Conservation (phyloP, 2,113 vertebrate genomes). For the Triplophysa tibetana region DNA sequence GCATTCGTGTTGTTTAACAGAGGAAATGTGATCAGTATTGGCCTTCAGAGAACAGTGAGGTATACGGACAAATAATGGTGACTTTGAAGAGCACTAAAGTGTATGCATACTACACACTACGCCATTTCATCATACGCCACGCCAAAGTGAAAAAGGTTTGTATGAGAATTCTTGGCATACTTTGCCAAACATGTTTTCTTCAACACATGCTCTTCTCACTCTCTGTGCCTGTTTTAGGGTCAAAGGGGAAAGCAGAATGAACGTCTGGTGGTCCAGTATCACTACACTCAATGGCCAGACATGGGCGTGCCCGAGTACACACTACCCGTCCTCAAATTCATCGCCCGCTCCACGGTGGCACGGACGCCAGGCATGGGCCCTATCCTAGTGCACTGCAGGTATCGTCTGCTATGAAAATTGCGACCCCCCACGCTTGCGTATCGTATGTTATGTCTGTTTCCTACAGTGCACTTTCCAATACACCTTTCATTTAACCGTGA, state of each 20-base stretch:
- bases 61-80: conserved; percentile 94
- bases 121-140: conserved; percentile 89
- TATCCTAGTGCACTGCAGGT: conserved; percentile 98
- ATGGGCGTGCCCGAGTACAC: conserved; percentile 98
- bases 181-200: background rate
- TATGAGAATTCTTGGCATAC: background rate
- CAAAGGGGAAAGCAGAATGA: conserved; percentile 93
- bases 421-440: background rate
- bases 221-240: conserved; percentile 69
- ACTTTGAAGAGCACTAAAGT: conserved; percentile 93
- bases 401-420: background rate
- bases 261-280: conserved; percentile 88
- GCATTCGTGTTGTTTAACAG: conserved; percentile 62
- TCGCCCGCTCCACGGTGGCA: conserved; percentile 89
- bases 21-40: conserved; percentile 99
- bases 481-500: background rate
- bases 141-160: conserved; percentile 93
- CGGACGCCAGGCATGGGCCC: conserved; percentile 84
- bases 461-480: background rate
- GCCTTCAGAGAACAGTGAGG: conserved; percentile 93
- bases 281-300: conserved; percentile 99
- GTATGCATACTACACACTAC: conserved; percentile 93
- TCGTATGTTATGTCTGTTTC: background rate
- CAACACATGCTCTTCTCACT: background rate
- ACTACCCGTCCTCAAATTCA: conserved; percentile 94